Conservation (phyloP, 2,888 invertebrate genomes). For the Acronicta aceris region DNA sequence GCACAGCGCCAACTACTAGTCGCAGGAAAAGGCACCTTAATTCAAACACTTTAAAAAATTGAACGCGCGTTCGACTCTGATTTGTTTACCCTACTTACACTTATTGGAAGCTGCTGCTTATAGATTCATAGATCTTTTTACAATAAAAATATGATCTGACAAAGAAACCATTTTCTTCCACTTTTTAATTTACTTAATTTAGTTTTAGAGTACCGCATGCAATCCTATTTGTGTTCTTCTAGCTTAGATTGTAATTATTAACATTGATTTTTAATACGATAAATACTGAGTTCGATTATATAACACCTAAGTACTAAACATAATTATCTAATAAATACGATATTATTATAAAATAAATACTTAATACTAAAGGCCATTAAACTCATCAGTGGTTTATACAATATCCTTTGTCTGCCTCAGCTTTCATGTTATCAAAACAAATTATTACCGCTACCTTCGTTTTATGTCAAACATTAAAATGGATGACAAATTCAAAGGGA, state of each 20-base stretch:
- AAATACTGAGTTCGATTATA: too few relatives aligned
- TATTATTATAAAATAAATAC: not conserved
- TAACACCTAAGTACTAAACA: too few relatives aligned
- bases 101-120: slow-evolving; percentile 33
- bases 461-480: slow-evolving; percentile 20
- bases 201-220: not conserved
- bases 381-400: not conserved
- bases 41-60: slow-evolving; percentile 68
- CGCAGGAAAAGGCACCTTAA: slow-evolving; percentile 75
- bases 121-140: slow-evolving; percentile 25
- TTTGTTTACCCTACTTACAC: slow-evolving; percentile 57
- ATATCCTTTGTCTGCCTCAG: not conserved
- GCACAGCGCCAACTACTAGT: slow-evolving; percentile 75
- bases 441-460: not conserved
- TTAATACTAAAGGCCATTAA: not conserved
- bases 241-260: too few relatives aligned
- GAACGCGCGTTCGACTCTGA: slow-evolving; percentile 53
- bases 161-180: slow-evolving; percentile 4
- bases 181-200: slow-evolving; percentile 2
- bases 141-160: slow-evolving; percentile 23
- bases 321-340: too few relatives aligned
- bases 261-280: too few relatives aligned
- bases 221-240: not conserved
- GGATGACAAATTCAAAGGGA: slow-evolving; percentile 29
- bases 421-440: not conserved